Evolutionary conservation across 2,888 invertebrate genomes (phyloP).

Genomic region (Leptopterna dolabrata): DNA sequence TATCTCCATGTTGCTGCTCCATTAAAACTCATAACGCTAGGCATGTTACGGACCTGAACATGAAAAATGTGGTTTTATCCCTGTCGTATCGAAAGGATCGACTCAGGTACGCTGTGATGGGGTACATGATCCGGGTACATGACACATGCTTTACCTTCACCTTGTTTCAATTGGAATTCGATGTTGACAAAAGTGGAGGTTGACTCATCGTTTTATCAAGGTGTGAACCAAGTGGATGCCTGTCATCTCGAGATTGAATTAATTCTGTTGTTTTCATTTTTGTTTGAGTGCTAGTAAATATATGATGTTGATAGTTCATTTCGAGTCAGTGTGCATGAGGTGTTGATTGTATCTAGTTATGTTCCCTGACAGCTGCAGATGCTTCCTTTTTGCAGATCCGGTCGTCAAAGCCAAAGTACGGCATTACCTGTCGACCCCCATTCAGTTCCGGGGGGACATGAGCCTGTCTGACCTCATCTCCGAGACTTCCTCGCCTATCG

Average conservation of each 20-base stretch:
- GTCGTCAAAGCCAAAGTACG: constrained; percentile 78
- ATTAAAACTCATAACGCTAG: no score
- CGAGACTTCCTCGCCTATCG: not conserved
- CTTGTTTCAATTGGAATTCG: no score
- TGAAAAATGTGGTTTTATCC: no score
- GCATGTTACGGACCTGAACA: no score
- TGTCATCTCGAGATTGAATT: not conserved
- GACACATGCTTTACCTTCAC: no score
- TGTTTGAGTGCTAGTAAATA: no score
- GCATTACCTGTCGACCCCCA: constrained; percentile 66
- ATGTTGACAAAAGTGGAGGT: not conserved
- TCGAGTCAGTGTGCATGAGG: not conserved
- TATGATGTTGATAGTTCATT: not conserved
- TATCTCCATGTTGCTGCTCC: no score
- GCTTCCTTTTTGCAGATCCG: constrained; percentile 74
- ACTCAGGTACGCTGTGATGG: no score
- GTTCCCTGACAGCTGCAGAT: not conserved
- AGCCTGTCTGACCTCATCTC: constrained; percentile 58
- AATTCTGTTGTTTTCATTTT: not conserved
- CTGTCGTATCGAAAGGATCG: no score
- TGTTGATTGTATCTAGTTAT: not conserved
- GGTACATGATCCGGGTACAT: no score
- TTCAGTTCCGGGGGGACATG: constrained; percentile 58
- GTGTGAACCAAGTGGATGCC: not conserved
- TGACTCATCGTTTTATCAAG: not conserved